Evolutionary conservation across 2,113 vertebrate genomes (phyloP), one percentile per base, ranked within the genome.

Genomic region (Ammodramus savannarum): DNA sequence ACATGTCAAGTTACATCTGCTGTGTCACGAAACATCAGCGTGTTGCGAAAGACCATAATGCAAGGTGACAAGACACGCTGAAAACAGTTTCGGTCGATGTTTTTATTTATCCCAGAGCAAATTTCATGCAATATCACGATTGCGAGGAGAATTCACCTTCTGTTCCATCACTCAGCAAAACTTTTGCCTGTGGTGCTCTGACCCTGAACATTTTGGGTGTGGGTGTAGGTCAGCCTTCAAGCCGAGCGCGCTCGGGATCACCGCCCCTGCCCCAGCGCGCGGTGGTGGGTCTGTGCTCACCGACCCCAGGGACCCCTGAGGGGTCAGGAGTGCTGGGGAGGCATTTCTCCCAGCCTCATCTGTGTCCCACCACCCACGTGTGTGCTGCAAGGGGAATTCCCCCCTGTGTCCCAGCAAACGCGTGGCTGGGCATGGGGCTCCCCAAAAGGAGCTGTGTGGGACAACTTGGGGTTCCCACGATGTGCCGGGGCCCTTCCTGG

Each of bases 1-100:
- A 84, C 93, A 95, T 27, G 91, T 94, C 94, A 87, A n/a, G 67
- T 95, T 95, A 75, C 78, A 95, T 92, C 95, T 95, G 93, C 91
- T 90, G 75, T 96, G 94, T 87, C 93, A 96, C 10, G 26, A 91
- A 90, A 48, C 68, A 93, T 87, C 71, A 57, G 54, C 1, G 11
- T 78, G 65, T 82, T 94, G 59, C 16, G 1, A 39, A 75, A 80
- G 68, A 65, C 54, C 14, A 0, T 85, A 94, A 90, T 87, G 89
- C 68, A 81, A 95, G 85, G 77, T 82, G 96, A 94, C 95, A 97
- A 96, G 89, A 87, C 85, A 69, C 0, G n/a, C 71, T 94, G 87
- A 86, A 86, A 96, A 95, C 75, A 75, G 85, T 84, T 91, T 66
- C 19, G 0, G 86, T 72, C 3, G 2, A 84, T 84, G 87, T 87